Conservation (phyloP, 2,888 invertebrate species). For the Pyrrhosoma nymphula region DNA sequence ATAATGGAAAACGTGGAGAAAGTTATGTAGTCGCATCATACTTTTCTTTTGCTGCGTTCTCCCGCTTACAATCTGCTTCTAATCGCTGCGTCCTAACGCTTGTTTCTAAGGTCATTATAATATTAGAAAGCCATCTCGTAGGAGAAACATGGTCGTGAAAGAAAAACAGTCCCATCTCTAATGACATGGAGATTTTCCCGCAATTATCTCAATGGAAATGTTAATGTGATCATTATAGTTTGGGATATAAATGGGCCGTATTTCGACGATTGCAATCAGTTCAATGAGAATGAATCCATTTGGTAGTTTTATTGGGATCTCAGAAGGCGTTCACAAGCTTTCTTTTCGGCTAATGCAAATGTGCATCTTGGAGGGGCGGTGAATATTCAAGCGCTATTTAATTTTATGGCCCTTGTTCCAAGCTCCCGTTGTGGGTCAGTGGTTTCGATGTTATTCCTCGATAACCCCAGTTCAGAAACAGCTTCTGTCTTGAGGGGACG, state of each 20-base stretch:
- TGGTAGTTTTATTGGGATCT: background rate
- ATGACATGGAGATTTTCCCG: background rate
- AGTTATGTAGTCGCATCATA: too few species aligned
- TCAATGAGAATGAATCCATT: background rate
- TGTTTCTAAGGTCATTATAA: background rate
- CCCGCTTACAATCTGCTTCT: background rate
- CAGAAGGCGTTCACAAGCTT: background rate
- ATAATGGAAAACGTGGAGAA: too few species aligned
- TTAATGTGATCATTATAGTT: background rate
- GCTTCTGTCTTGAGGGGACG: background rate
- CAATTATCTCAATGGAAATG: background rate
- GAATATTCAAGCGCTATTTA: slow-evolving; percentile 12
- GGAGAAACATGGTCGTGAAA: background rate
- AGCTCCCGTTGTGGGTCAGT: slow-evolving; percentile 12
- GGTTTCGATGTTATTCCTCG: background rate
- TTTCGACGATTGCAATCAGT: background rate
- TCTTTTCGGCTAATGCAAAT: background rate
- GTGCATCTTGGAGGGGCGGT: background rate
- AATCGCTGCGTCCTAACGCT: background rate
- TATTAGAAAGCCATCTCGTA: background rate
- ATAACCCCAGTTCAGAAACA: background rate
- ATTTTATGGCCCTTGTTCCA: background rate
- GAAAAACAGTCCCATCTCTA: background rate
- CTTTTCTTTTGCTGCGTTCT: background rate
- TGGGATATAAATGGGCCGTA: background rate